Base-by-base conservation (phyloP, 2,797 vertebrate species). In the Manis crassicaudata region DNA sequence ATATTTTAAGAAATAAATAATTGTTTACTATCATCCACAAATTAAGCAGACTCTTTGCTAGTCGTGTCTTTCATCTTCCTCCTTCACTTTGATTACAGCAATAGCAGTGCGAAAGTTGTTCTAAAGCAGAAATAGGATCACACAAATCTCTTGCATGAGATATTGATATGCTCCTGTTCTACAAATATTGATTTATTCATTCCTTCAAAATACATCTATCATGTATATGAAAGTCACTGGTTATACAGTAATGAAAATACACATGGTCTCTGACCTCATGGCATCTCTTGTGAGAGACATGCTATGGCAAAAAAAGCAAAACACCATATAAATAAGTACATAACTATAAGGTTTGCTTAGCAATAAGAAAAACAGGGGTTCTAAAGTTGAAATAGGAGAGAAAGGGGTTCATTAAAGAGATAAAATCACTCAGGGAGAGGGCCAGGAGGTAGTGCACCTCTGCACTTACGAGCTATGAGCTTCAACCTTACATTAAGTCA, bases 1-100 rank as follows among this genome's bases (percentile, higher is more conserved):
- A n/a, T 23, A 79, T 88, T 95, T 90, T 43, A 52, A 73, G 58
- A 32, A 46, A 54, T 75, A 67, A 10, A 32, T 75, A 90, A 80
- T 13, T 12, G 0, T 62, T 87, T 76, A 68, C 87, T 60, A 82
- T 32, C 6, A 46, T 35, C 12, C 20, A 29, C 35, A 11, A 68
- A 6, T 54, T 82, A 81, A 85, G 73, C 29, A 81, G 52, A 25
- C 62, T 73, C 87, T 52, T 82, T 80, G n/a, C 46, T 63, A 37
- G n/a, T 62, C 35, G 50, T 52, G 14, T 25, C 52, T 92, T 52
- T 32, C 18, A 4, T 90, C 1, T 16, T 63, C 35, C 40, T 5
- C 14, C 13, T 92, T 62, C 16, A 72, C 32, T 87, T 82, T 13
- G 16, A 37, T 90, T n/a, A 76, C 9, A 46, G 29, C 7, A 35